These are phyloP conservation scores for Chondrosia reniformis DNA, from an alignment of 37 sponge, comb jelly and placozoan species.

Conservation along the genomic window DNA sequence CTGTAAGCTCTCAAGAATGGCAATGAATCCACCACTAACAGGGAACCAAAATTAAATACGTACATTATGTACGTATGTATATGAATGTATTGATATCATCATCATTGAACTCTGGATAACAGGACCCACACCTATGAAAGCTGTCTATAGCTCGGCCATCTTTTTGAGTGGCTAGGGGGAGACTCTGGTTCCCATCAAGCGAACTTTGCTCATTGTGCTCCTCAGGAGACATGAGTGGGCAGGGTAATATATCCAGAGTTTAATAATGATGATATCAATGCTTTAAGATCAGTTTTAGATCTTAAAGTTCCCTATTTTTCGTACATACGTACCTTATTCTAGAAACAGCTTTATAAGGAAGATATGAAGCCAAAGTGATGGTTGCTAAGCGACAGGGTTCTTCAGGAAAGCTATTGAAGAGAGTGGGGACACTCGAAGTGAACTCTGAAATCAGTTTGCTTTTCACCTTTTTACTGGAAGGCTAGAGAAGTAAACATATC, in stretches of 20 bases:
- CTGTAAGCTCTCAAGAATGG: slow-evolving; percentile 17
- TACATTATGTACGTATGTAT: neutral
- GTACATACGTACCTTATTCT: slow-evolving; percentile 1
- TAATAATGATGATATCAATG: too few relatives aligned
- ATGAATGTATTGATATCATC: neutral
- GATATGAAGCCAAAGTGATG: slow-evolving; percentile 42
- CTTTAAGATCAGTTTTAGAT: too few relatives aligned
- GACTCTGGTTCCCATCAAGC: too few relatives aligned
- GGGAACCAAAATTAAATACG: neutral
- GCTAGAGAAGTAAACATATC: neutral
- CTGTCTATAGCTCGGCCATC: too few relatives aligned
- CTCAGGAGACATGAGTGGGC: too few relatives aligned
- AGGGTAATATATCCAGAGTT: too few relatives aligned
- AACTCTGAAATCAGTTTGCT: slow-evolving; percentile 3
- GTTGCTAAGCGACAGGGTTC: slow-evolving; percentile 35
- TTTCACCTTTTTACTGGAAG: neutral
- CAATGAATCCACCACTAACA: neutral
- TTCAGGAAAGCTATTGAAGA: slow-evolving; percentile 9
- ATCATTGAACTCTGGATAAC: too few relatives aligned
- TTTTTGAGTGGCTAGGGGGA: too few relatives aligned
- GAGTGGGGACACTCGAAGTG: neutral
- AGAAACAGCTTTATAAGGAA: slow-evolving; percentile 31
- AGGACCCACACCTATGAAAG: too few relatives aligned
- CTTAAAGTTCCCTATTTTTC: neutral
- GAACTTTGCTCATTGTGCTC: too few relatives aligned